These are phyloP conservation scores for Malurus elegans DNA, from an alignment of 2,113 vertebrate species.

Conservation along the genomic window DNA sequence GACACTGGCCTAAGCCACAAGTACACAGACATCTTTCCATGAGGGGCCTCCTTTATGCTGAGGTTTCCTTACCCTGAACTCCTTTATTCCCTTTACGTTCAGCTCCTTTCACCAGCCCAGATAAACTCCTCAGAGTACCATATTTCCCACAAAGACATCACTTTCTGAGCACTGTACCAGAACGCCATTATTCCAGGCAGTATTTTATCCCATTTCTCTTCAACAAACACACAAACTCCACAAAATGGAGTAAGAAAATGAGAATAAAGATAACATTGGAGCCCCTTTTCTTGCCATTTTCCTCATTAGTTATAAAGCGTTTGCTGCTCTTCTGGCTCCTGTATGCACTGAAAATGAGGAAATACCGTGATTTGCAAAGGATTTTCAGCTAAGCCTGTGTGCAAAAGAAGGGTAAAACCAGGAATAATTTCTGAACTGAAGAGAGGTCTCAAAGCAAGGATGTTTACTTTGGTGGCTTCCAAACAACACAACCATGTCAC, in stretches of 20 bases:
- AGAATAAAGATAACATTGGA: fast-evolving
- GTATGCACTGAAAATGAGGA: neutral
- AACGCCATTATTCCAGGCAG: neutral
- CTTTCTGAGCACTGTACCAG: neutral
- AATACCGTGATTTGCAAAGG: neutral
- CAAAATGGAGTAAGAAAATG: neutral
- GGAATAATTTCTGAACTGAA: neutral
- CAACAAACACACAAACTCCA: neutral
- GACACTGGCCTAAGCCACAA: neutral
- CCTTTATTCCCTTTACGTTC: neutral
- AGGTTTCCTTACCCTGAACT: neutral
- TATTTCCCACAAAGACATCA: neutral
- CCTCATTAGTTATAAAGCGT: fast-evolving
- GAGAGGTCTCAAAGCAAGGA: neutral
- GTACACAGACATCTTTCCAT: neutral
- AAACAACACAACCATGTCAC: fast-evolving
- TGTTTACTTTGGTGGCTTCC: neutral
- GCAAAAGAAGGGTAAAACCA: neutral
- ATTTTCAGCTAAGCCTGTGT: neutral
- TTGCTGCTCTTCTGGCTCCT: neutral
- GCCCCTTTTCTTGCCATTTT: neutral
- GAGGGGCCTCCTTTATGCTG: neutral
- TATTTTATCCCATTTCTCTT: neutral
- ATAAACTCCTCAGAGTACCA: fast-evolving
- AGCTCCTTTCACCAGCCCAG: neutral